phyloP scores from a whole-genome alignment of 2,797 vertebrate genomes.

The Aldrovandia affinis region DNA sequence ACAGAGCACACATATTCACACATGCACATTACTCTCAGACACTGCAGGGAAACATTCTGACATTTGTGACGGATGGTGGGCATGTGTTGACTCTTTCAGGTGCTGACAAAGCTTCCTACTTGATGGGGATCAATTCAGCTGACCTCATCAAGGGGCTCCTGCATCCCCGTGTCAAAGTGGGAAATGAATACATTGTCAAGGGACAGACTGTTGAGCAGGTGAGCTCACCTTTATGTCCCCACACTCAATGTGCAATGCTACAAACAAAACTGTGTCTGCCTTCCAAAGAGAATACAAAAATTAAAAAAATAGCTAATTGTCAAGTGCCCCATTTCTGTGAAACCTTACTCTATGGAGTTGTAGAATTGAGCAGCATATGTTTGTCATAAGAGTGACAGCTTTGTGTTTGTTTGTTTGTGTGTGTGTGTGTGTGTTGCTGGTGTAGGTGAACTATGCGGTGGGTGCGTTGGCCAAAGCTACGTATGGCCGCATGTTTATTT shows the following conservation, averaged over 20 bases:
- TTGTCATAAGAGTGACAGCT: not conserved
- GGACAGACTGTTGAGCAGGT: constrained; percentile 95
- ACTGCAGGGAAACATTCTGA: not conserved
- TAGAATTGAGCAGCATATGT: not conserved
- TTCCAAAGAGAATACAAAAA: no score
- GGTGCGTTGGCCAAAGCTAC: constrained; percentile 95
- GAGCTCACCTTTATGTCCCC: constrained; percentile 37
- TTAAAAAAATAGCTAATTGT: no score
- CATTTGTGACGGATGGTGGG: not conserved
- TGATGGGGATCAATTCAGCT: constrained; percentile 93
- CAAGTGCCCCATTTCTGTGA: not conserved
- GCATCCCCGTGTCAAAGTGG: constrained; percentile 91
- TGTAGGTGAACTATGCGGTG: constrained; percentile 86
- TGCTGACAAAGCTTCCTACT: constrained; percentile 91
- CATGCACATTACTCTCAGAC: not conserved
- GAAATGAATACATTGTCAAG: constrained; percentile 92
- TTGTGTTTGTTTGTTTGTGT: constrained; percentile 36
- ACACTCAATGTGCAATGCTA: not conserved
- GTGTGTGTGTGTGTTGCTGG: constrained; percentile 37
- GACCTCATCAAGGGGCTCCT: constrained; percentile 92
- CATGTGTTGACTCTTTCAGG: constrained; percentile 62
- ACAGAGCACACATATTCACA: not conserved
- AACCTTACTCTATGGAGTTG: not conserved
- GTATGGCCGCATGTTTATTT: constrained; percentile 93
- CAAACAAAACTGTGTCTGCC: not conserved